Percentiles rank a stretch among this genome's conserved stretches.
These are phyloP conservation scores for Pelochelys cantorii DNA, from an alignment of 2,797 vertebrate genomes.

Conservation along the genomic window DNA sequence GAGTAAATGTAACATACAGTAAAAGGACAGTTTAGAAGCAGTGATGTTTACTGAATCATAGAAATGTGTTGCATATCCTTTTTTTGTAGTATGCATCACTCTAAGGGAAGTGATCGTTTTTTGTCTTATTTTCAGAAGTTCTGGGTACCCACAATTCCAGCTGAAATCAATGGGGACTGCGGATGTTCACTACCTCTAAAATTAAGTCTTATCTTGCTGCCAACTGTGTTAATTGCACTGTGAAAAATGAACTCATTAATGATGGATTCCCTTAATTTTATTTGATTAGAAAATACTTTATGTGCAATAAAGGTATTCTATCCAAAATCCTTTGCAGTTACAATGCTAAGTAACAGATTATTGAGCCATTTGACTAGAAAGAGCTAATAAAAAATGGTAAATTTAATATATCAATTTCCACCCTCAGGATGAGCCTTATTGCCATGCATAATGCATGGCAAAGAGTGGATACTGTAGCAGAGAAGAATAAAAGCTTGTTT, in stretches of 20 bases:
- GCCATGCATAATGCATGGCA: neutral
- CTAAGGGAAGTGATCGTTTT: neutral
- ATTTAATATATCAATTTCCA: conserved; percentile 4
- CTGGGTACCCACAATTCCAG: rapidly evolving
- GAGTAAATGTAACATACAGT: neutral
- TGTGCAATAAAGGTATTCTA: neutral
- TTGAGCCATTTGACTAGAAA: conserved; percentile 17
- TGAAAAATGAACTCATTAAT: conserved; percentile 4
- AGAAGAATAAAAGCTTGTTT: conserved; percentile 25
- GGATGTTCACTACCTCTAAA: neutral
- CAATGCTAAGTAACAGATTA: neutral
- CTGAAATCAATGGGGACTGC: neutral
- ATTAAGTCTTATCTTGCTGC: neutral
- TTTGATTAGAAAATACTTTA: conserved; percentile 4
- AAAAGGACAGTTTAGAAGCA: neutral
- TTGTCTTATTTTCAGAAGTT: neutral
- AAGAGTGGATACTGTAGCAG: neutral
- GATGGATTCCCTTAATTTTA: conserved; percentile 1
- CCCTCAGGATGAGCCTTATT: neutral
- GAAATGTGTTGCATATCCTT: neutral
- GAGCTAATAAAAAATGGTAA: neutral
- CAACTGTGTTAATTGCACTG: neutral
- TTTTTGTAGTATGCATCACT: neutral
- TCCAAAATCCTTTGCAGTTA: neutral
- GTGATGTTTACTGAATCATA: neutral